Conservation (phyloP, 2,888 invertebrate species). For the Chamaedrilus cognettii region DNA sequence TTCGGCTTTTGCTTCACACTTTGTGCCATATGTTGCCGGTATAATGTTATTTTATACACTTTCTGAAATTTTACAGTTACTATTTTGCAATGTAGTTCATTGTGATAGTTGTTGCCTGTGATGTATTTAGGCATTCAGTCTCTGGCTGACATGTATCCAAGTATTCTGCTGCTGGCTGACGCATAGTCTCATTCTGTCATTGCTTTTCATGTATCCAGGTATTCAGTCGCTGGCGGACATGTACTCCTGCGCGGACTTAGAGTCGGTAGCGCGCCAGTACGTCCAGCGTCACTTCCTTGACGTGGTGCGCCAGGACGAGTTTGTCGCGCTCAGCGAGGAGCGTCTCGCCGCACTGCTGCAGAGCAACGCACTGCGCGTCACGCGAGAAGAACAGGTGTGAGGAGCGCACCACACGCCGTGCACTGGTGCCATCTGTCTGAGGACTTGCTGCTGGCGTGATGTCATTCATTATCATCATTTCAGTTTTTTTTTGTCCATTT, state of each 20-base stretch:
- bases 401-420: too few relatives aligned
- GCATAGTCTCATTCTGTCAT: too few relatives aligned
- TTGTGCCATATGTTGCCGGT: too few relatives aligned
- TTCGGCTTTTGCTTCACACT: too few relatives aligned
- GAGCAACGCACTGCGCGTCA: conserved; percentile 52
- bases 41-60: too few relatives aligned
- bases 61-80: background rate
- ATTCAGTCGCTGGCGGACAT: conserved; percentile 56
- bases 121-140: conserved; percentile 48
- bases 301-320: conserved; percentile 53
- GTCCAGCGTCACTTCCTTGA: conserved; percentile 55
- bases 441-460: too few relatives aligned
- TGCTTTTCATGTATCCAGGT: conserved; percentile 41
- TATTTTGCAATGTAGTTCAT: background rate
- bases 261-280: conserved; percentile 47
- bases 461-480: too few relatives aligned
- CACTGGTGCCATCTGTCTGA: too few relatives aligned
- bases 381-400: conserved; percentile 44
- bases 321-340: conserved; percentile 49
- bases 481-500: too few relatives aligned
- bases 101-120: too few relatives aligned
- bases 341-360: conserved; percentile 46
- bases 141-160: conserved; percentile 55
- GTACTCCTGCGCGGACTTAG: conserved; percentile 54
- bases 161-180: too few relatives aligned